These are phyloP conservation scores for Leuctra nigra DNA, from an alignment of 2,888 invertebrate species.

Conservation along the genomic window DNA sequence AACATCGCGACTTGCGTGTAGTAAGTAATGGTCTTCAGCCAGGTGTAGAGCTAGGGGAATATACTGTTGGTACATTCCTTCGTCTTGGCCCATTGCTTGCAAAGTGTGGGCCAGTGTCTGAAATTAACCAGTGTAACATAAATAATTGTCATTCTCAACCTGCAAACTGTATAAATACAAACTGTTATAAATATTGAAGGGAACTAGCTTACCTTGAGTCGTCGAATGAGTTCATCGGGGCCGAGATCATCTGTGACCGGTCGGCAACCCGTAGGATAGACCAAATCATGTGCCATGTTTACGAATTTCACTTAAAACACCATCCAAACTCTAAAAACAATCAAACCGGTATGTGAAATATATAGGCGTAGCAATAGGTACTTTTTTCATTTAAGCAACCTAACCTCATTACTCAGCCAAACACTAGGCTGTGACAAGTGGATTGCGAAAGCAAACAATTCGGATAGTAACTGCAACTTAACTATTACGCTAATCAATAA, in stretches of 20 bases:
- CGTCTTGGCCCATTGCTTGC: constrained; percentile 95
- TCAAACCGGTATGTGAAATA: neutral
- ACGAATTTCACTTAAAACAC: constrained; percentile 20
- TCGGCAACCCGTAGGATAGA: constrained; percentile 92
- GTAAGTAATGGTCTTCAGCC: constrained; percentile 87
- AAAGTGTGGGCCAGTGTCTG: constrained; percentile 86
- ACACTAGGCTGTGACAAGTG: too few species aligned
- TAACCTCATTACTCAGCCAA: neutral
- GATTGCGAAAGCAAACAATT: too few species aligned
- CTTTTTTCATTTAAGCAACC: neutral
- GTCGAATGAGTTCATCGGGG: constrained; percentile 89
- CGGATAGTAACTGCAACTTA: too few species aligned
- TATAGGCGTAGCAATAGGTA: neutral
- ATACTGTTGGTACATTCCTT: constrained; percentile 86
- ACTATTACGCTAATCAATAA: too few species aligned
- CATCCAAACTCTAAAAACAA: constrained; percentile 25
- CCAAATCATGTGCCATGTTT: constrained; percentile 52
- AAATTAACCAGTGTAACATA: constrained; percentile 17
- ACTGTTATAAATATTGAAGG: too few species aligned
- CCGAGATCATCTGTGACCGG: constrained; percentile 92
- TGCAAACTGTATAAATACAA: neutral
- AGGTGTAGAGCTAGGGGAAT: constrained; percentile 87
- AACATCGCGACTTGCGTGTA: constrained; percentile 86
- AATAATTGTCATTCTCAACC: neutral
- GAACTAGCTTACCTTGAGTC: constrained; percentile 83